Base-by-base conservation (phyloP, 2,888 invertebrate genomes). In the Stenodema calcarata region DNA sequence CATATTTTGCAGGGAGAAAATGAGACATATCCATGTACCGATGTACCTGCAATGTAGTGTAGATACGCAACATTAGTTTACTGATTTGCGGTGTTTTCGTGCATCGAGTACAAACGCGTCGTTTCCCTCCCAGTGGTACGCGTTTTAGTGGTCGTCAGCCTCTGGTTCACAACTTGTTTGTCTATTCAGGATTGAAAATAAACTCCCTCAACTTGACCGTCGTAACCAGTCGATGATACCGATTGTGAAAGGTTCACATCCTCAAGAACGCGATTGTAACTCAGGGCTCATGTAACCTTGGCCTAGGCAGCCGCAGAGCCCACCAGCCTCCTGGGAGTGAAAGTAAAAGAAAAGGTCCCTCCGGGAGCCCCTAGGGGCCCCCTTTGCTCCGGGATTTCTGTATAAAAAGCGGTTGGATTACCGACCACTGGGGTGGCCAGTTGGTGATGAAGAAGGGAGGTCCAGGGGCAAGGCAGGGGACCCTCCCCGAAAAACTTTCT, bases 401-500 rank as follows among this genome's bases (percentile, higher is more conserved):
- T 30, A 70, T 30, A 70, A 70, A 70, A 70, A 70, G 70, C 30
- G 27, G 70, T 70, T 70, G 27, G 70, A 70, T 23, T 7, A 14
- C 70, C 27, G 70, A 30, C 14, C 28, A 27, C 28, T 18, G 70
- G 16, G 27, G 70, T 14, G 70, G 27, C 54, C 16, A 54, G 1
- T 14, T 30, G 73, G 35, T 28, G 30, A 14, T 14, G 35, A 35
- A 35, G n/a, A 41, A n/a, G n/a, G n/a, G n/a, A n/a, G n/a, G n/a
- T n/a, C n/a, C n/a, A n/a, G n/a, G 30, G 73, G 41, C 12, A 14
- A 75, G 73, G 30, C 30, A 18, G 73, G 73, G 73, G 73, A 41
- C 73, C 73, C 73, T 41, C 73, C 73, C 73, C 73, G 73, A 75
- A 75, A 75, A 75, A 75, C 73, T 75, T 75, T 75, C 73, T 75